These are phyloP conservation scores for Tanytarsus gracilentus DNA, from an alignment of 2,888 invertebrate species.

Conservation along the genomic window DNA sequence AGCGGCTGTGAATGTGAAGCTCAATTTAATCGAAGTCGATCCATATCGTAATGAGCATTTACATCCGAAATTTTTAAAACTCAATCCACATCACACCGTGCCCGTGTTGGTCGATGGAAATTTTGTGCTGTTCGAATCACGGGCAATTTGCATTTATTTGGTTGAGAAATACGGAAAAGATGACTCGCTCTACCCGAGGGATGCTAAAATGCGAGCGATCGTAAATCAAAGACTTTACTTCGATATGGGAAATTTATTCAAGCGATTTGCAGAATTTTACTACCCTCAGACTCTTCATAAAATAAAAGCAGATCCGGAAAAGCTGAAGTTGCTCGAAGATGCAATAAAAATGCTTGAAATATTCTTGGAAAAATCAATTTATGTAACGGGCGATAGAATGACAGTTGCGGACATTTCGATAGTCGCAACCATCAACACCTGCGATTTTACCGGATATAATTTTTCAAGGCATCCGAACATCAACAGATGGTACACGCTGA, in stretches of 20 bases:
- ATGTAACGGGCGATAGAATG: conserved; percentile 53
- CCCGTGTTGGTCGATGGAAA: conserved; percentile 26
- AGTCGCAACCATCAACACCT: conserved; percentile 54
- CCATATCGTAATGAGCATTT: conserved; percentile 51
- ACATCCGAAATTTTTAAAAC: conserved; percentile 51
- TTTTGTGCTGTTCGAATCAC: conserved; percentile 18
- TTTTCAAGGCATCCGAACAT: conserved; percentile 39
- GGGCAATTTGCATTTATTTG: conserved; percentile 23
- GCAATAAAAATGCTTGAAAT: conserved; percentile 54
- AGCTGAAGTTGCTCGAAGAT: conserved; percentile 53
- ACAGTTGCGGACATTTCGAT: conserved; percentile 64
- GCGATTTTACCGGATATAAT: conserved; percentile 54
- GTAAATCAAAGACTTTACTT: conserved; percentile 66
- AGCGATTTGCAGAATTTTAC: conserved; percentile 54
- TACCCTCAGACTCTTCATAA: conserved; percentile 50
- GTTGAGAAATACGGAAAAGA: conserved; percentile 41
- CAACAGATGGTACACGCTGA: not conserved
- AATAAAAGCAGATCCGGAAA: conserved; percentile 50
- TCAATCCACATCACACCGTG: conserved; percentile 29
- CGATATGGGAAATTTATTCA: conserved; percentile 60
- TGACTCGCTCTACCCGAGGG: conserved; percentile 57
- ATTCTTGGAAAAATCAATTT: conserved; percentile 57
- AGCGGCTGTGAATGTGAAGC: conserved; percentile 49
- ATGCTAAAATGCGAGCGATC: conserved; percentile 56
- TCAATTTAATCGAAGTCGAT: conserved; percentile 49